Base-by-base conservation (phyloP, 2,113 vertebrate species). In the Centropus unirufus region DNA sequence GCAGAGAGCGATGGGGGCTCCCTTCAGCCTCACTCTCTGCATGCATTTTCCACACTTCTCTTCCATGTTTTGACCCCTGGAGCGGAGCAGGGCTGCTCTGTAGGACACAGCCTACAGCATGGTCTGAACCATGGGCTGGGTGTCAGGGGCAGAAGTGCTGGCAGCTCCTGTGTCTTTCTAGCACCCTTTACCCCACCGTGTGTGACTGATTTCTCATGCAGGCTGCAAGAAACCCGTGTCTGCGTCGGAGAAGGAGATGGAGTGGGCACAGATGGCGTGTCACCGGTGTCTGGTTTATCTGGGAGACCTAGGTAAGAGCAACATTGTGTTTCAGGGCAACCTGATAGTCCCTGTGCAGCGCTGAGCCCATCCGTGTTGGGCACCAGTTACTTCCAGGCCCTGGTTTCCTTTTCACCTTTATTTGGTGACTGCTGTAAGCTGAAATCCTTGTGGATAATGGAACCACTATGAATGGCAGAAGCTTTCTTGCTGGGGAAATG, bases 201-300 rank as follows among this genome's bases (percentile, higher is more conserved):
- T n/a, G 0, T 58, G 32, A 36, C 36, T 55, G 40, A 49, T 47
- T 76, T 95, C 49, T 82, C 26, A 7, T 2, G 16, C 68, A 99
- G 99, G 98, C 85, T 99, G 98, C 88, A 99, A 99, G 98, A 99
- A 99, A 90, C 98, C 99, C 0, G 98, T 99, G 68, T 99, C 98
- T 44, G 99, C 99, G 1, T 98, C 98, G 4, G 98, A 98, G 81
- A 99, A 99, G 97, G 99, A 99, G 98, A 99, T 99, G 99, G 99
- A 99, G 52, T 99, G 99, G 99, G 99, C 99, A 3, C 99, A 99
- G 98, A 98, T 99, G 98, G 99, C 99, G 0, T 99, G 99, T 92
- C 99, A 99, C 97, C 97, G 99, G 47, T 99, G 99, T 91, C 98
- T 99, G 87, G 98, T 99, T 70, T 99, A 99, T 94, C 98, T 99